phyloP scores from a whole-genome alignment of 2,888 invertebrate genomes.

The Plagodis pulveraria region DNA sequence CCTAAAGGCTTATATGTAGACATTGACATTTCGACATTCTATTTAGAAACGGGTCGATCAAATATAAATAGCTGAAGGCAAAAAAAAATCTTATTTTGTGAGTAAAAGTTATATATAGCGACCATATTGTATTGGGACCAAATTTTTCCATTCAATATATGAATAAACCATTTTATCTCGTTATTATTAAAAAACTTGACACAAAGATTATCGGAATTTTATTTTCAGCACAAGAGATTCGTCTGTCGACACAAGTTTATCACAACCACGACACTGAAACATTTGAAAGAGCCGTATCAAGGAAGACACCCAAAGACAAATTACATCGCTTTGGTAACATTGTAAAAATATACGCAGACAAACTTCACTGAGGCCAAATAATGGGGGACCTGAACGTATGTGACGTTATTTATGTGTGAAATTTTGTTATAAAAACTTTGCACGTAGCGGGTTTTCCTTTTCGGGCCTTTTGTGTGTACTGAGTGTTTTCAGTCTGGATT shows the following conservation, averaged over 20 bases:
- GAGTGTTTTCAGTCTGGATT: conserved; percentile 62
- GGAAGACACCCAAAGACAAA: conserved; percentile 56
- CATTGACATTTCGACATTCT: too few relatives aligned
- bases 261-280: conserved; percentile 43
- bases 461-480: conserved; percentile 51
- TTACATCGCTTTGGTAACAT: conserved; percentile 63
- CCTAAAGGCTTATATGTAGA: too few relatives aligned
- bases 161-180: too few relatives aligned
- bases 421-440: conserved; percentile 73
- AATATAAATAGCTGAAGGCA: too few relatives aligned
- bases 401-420: conserved; percentile 77
- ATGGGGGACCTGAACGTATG: conserved; percentile 73
- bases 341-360: conserved; percentile 69
- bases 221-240: conserved; percentile 12
- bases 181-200: too few relatives aligned
- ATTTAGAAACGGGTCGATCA: too few relatives aligned
- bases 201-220: background rate
- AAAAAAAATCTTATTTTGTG: too few relatives aligned
- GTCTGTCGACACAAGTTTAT: conserved; percentile 30
- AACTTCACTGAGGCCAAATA: conserved; percentile 72
- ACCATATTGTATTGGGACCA: too few relatives aligned
- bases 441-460: conserved; percentile 57
- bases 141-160: too few relatives aligned
- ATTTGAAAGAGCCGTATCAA: conserved; percentile 38
- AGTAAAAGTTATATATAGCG: too few relatives aligned